Evolutionary conservation across 1,140 invertebrate genomes (phyloP), one percentile per base, ranked within the genome.

Genomic region (Macrostomum lignano): DNA sequence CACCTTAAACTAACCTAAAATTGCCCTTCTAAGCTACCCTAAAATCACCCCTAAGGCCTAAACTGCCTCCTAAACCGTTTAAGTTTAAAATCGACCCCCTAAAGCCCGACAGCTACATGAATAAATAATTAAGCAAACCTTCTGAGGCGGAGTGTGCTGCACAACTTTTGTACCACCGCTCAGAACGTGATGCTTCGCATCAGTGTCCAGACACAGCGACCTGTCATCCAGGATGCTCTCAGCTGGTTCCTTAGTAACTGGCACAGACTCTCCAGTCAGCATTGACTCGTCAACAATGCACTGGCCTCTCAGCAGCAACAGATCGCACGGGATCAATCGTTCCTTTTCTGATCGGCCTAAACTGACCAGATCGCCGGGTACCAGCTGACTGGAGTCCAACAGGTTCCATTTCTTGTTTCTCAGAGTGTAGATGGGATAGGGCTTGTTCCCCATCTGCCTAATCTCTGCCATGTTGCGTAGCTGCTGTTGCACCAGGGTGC

Each of bases 391-490:
- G 39, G 72, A 76, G 37, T 70, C 62, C 22, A 93, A 68, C 29
- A 67, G 67, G 25, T 76, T 64, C 91, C 91, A 99, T 52, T 76
- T 69, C 44, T 75, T 67, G 49, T 78, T 76, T 43, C 91, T 67
- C 48, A 93, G 91, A 0, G 78, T 81, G 67, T 84, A 47, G 22
- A 51, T 31, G 15, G 31, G 65, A 49, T 86, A 88, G 0, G 84
- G 79, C 58, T 86, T 86, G 43, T 86, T 94, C 11, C 86, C 88
- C 88, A 98, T 96, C 61, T 91, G 84, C n/a, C 86, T 65, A 42
- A 98, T 94, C 61, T 93, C 84, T n/a, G 78, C 71, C 78, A 98
- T 88, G 52, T 98, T 96, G 42, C 75, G 62, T 4, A 96, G 48
- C 49, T 98, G 91, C 48, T 98, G 88, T 46, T 93, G 82, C 1